Evolutionary conservation across 2,888 invertebrate species (phyloP).

Genomic region (Eupithecia abbreviata): DNA sequence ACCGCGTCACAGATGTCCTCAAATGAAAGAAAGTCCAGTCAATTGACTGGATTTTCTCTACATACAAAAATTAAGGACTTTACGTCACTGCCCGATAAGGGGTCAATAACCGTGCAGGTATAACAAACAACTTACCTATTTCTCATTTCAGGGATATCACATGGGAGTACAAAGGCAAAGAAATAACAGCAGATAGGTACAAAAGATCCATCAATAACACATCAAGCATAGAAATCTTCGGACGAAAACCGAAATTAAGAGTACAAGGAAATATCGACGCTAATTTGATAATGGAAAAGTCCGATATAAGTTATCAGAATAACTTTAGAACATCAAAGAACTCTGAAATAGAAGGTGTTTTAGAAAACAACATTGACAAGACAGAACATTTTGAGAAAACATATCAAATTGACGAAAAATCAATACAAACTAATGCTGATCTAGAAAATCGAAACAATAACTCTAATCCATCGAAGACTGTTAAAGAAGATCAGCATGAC

Average conservation of each 20-base stretch:
- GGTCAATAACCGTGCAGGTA: neutral
- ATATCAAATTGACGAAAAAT: neutral
- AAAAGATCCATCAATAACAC: constrained; percentile 66
- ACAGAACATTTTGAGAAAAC: neutral
- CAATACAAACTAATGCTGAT: neutral
- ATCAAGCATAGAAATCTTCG: constrained; percentile 74
- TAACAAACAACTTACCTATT: neutral
- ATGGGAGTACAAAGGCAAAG: constrained; percentile 80
- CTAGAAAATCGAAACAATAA: neutral
- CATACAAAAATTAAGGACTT: neutral
- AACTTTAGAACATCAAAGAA: neutral
- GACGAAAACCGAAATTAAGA: constrained; percentile 80
- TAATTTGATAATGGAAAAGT: neutral
- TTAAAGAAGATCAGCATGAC: neutral
- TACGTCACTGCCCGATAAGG: too few species aligned
- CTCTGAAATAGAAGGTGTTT: neutral
- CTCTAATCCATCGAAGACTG: neutral
- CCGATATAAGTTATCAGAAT: neutral
- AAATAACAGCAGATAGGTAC: constrained; percentile 70
- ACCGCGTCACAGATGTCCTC: too few species aligned
- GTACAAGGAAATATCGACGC: constrained; percentile 12
- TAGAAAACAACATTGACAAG: neutral
- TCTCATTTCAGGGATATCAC: constrained; percentile 72
- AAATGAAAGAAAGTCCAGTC: too few species aligned
- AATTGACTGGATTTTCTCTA: too few species aligned